Evolutionary conservation across 2,113 vertebrate species (phyloP).

Genomic region (Plecturocebus donacophilus): DNA sequence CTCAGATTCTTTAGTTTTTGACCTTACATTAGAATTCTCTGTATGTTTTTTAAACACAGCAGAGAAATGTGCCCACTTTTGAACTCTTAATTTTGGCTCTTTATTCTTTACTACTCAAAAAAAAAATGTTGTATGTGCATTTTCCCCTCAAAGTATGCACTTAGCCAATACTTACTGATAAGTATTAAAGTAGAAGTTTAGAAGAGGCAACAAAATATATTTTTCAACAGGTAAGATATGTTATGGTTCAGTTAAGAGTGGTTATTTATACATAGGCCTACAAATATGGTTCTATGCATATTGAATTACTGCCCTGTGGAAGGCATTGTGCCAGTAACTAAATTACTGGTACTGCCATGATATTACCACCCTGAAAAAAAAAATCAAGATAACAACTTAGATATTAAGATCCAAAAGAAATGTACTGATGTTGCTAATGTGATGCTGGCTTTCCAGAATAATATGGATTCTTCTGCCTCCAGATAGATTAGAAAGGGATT

Average conservation of each 20-base stretch:
- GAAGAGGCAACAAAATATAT: neutral
- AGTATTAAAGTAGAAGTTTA: neutral
- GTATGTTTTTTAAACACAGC: neutral
- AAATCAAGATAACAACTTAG: neutral
- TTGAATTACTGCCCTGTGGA: neutral
- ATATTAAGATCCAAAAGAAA: neutral
- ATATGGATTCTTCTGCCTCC: neutral
- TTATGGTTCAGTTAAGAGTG: neutral
- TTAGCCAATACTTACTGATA: neutral
- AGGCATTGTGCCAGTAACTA: neutral
- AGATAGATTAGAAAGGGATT: neutral
- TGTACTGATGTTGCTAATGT: neutral
- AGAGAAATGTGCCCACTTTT: neutral
- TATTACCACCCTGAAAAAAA: neutral
- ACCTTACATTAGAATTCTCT: neutral
- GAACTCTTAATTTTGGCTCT: neutral
- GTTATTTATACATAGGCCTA: neutral
- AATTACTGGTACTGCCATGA: neutral
- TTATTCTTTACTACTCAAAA: neutral
- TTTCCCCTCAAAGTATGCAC: neutral
- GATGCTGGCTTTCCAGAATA: neutral
- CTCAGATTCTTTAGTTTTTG: neutral
- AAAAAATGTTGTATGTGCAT: neutral
- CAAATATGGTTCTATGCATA: neutral
- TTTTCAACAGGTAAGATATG: neutral